Conservation (phyloP, 2,113 vertebrate species). For the Peromyscus leucopus region DNA sequence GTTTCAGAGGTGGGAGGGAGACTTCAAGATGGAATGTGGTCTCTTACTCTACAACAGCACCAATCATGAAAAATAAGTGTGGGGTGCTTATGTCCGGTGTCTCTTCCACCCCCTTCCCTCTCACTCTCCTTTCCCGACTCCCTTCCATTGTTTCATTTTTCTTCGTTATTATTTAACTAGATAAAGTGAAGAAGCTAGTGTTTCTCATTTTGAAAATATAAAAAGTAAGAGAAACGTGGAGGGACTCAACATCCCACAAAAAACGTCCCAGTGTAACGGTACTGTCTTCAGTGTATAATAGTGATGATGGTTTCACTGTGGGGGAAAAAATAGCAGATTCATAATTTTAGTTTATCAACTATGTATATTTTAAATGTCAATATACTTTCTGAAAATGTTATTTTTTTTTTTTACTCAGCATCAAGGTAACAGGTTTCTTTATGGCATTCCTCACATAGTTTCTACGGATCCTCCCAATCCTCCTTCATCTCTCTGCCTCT, state of each 20-base stretch:
- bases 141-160: neutral
- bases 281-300: neutral
- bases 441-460: neutral
- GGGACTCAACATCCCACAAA: neutral
- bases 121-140: neutral
- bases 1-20: neutral
- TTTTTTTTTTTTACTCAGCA: neutral
- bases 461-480: too few species aligned
- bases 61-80: neutral
- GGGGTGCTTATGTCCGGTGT: neutral
- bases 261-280: neutral
- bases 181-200: slow-evolving; percentile 10
- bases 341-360: neutral
- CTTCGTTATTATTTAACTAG: neutral
- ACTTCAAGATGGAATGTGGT: neutral
- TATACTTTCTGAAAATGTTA: neutral
- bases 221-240: slow-evolving; percentile 34
- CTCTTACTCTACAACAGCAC: neutral
- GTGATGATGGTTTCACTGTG: neutral
- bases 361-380: neutral
- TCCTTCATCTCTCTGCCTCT: neutral
- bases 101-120: neutral
- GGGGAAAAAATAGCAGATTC: neutral
- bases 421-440: neutral
- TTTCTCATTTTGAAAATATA: slow-evolving; percentile 43